These are phyloP conservation scores for Bombus consobrinus DNA, from an alignment of 1,140 invertebrate species.

Conservation along the genomic window DNA sequence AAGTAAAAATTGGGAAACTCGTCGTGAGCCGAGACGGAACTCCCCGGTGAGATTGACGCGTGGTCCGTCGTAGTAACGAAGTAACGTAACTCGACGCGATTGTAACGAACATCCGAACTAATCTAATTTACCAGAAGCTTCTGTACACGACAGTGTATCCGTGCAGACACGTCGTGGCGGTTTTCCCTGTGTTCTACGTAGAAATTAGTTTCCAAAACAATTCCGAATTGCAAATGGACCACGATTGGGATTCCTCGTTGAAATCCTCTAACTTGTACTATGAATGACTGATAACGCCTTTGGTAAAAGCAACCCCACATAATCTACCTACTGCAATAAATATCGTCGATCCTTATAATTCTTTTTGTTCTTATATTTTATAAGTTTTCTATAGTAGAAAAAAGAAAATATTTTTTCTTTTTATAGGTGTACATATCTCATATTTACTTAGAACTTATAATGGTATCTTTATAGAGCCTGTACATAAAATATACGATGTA, in stretches of 20 bases:
- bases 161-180: conserved; percentile 13
- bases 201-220: conserved; percentile 68
- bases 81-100: conserved; percentile 35
- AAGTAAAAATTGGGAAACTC: conserved; percentile 64
- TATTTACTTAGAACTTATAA: too few relatives aligned
- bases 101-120: conserved; percentile 69
- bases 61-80: conserved; percentile 54
- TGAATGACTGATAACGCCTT: background rate
- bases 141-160: conserved; percentile 62
- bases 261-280: background rate
- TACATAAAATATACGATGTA: background rate
- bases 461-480: too few relatives aligned
- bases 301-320: too few relatives aligned
- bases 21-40: conserved; percentile 30
- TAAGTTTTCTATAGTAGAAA: background rate
- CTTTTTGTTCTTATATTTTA: background rate
- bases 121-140: conserved; percentile 63
- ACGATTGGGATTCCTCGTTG: background rate
- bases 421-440: background rate
- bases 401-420: background rate
- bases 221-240: conserved; percentile 56
- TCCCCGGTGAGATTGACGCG: conserved; percentile 48
- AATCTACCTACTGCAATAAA: background rate
- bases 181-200: conserved; percentile 43
- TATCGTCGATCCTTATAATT: background rate